A percentile compares a stretch with the other conserved stretches of the same genome.
These are phyloP conservation scores for Ceratotherium simum DNA, from an alignment of 2,113 vertebrate genomes.

Conservation along the genomic window DNA sequence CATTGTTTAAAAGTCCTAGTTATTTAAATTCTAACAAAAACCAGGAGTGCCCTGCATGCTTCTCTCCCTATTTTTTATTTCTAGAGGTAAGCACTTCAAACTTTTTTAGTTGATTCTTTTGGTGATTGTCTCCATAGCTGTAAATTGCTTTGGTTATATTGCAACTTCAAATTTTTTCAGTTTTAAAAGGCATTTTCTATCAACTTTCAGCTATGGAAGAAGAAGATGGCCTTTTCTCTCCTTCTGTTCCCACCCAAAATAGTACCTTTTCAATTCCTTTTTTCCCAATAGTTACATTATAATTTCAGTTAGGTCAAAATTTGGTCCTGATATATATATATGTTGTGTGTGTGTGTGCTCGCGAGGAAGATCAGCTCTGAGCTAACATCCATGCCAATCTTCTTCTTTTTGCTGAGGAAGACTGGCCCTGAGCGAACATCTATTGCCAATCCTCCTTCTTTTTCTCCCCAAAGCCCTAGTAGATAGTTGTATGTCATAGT, in stretches of 20 bases:
- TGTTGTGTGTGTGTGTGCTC: too few relatives aligned
- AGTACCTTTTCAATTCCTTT: not conserved
- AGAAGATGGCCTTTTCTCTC: not conserved
- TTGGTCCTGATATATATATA: not conserved
- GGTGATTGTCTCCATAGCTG: not conserved
- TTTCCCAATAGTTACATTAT: not conserved
- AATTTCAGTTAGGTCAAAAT: constrained; percentile 2
- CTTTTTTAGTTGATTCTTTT: not conserved
- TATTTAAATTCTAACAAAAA: not conserved
- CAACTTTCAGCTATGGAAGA: not conserved
- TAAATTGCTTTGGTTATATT: not conserved
- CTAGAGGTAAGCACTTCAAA: not conserved
- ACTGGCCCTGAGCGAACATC: too few relatives aligned
- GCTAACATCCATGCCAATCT: too few relatives aligned
- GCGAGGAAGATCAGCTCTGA: too few relatives aligned
- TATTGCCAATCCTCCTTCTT: too few relatives aligned
- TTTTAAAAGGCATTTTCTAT: not conserved
- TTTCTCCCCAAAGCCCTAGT: too few relatives aligned
- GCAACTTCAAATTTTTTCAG: not conserved
- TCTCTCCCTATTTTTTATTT: not conserved
- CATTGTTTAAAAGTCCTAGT: not conserved
- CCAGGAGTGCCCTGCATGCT: not conserved
- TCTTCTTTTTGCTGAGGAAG: too few relatives aligned
- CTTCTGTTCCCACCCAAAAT: not conserved
- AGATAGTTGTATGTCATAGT: too few relatives aligned